These are phyloP conservation scores for Calliphora vomitoria DNA, from an alignment of 2,888 invertebrate genomes.

Conservation along the genomic window DNA sequence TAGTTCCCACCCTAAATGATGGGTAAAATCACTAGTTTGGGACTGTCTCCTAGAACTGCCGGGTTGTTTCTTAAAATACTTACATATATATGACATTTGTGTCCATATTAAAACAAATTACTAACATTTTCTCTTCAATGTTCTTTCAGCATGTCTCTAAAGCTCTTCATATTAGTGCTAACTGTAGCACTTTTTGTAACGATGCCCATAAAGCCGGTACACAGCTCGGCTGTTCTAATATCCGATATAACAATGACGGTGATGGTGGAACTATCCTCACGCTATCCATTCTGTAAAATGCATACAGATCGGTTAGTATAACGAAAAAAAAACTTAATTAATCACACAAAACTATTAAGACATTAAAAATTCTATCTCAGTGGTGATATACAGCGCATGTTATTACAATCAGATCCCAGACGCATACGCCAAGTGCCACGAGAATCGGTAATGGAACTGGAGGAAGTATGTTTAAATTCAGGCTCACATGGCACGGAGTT, in stretches of 20 bases:
- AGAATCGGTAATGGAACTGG: slow-evolving; percentile 86
- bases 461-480: slow-evolving; percentile 86
- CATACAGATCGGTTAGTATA: slow-evolving; percentile 86
- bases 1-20: too few relatives aligned
- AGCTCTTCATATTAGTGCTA: slow-evolving; percentile 64
- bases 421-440: slow-evolving; percentile 87
- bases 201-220: slow-evolving; percentile 50
- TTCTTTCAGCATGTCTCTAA: slow-evolving; percentile 69
- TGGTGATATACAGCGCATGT: slow-evolving; percentile 87
- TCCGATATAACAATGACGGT: slow-evolving; percentile 87
- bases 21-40: too few relatives aligned
- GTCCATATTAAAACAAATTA: too few relatives aligned
- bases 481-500: slow-evolving; percentile 82
- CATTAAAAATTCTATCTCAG: slow-evolving; percentile 78
- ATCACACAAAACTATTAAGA: neutral
- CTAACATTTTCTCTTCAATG: neutral
- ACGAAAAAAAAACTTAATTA: neutral
- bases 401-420: slow-evolving; percentile 86
- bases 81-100: too few relatives aligned
- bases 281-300: slow-evolving; percentile 87
- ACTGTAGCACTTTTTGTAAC: slow-evolving; percentile 66
- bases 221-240: slow-evolving; percentile 86
- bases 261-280: slow-evolving; percentile 87
- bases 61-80: too few relatives aligned
- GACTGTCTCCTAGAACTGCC: too few relatives aligned